phyloP scores from a whole-genome alignment of 2,113 vertebrate genomes.

The Abramis brama region DNA sequence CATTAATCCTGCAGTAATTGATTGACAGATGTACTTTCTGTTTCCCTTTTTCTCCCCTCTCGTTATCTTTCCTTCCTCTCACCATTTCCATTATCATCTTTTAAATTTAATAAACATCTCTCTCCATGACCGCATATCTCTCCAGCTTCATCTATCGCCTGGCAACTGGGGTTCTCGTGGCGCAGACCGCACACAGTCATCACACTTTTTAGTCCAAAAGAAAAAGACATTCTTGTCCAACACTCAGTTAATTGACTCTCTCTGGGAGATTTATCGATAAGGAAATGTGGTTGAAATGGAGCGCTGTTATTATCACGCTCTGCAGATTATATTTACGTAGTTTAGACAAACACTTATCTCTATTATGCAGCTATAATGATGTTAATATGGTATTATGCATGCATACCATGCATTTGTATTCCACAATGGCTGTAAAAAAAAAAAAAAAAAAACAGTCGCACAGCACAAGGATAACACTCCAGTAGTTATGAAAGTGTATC shows the following conservation, averaged over 20 bases:
- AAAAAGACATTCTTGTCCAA: constrained; percentile 51
- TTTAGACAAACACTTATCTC: constrained; percentile 58
- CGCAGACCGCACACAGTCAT: constrained; percentile 44
- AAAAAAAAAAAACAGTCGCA: background rate
- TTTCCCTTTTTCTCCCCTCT: constrained; percentile 13
- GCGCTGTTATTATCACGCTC: background rate
- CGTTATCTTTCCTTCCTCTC: constrained; percentile 19
- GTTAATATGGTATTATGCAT: background rate
- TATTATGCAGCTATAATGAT: constrained; percentile 17
- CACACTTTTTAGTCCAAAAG: constrained; percentile 46
- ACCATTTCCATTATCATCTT: constrained; percentile 41
- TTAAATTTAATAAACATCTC: constrained; percentile 46
- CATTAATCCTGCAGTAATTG: constrained; percentile 32
- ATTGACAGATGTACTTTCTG: constrained; percentile 30
- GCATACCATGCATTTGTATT: background rate
- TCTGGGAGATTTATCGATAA: constrained; percentile 57
- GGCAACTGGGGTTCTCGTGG: constrained; percentile 49
- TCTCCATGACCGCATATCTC: constrained; percentile 8
- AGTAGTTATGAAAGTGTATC: constrained; percentile 32
- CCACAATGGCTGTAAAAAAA: background rate
- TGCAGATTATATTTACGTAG: constrained; percentile 59
- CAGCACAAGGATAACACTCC: background rate
- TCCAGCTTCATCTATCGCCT: constrained; percentile 32
- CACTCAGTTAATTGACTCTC: constrained; percentile 59
- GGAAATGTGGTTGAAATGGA: constrained; percentile 54